Evolutionary conservation across 2,113 vertebrate genomes (phyloP).

Genomic region (Thalassarche chlororhynchos): DNA sequence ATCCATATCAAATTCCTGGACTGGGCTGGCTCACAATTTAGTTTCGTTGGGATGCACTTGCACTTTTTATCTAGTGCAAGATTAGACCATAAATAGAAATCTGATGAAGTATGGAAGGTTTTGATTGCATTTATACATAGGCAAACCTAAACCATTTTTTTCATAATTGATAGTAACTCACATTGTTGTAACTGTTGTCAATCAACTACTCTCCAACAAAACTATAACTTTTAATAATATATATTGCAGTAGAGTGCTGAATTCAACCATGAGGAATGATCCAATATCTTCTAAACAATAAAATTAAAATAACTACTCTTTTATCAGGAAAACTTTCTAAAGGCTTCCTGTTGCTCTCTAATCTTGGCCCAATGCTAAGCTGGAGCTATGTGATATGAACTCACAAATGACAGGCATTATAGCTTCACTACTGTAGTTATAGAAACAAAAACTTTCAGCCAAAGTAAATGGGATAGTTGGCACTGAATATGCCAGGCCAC

Average conservation of each 20-base stretch:
- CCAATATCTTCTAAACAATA: neutral
- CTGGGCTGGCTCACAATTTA: neutral
- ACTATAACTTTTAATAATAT: neutral
- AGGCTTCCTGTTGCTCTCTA: neutral
- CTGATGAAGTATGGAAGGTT: neutral
- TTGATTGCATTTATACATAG: neutral
- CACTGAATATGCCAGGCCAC: neutral
- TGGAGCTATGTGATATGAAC: neutral
- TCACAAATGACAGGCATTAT: neutral
- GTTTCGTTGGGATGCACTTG: neutral
- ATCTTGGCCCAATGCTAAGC: neutral
- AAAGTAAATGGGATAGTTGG: neutral
- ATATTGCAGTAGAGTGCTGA: neutral
- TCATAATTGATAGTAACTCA: neutral
- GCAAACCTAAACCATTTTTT: neutral
- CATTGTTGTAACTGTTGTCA: neutral
- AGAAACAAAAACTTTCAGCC: neutral
- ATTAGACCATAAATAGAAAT: neutral
- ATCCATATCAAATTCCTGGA: neutral
- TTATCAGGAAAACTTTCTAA: neutral
- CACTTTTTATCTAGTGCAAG: neutral
- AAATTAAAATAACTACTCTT: neutral
- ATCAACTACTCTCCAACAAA: neutral
- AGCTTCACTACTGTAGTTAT: neutral
- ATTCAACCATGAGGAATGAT: neutral